Evolutionary conservation across 2,888 invertebrate genomes (phyloP), one percentile per base, ranked within the genome.

Genomic region (Rhabditoides inermis): DNA sequence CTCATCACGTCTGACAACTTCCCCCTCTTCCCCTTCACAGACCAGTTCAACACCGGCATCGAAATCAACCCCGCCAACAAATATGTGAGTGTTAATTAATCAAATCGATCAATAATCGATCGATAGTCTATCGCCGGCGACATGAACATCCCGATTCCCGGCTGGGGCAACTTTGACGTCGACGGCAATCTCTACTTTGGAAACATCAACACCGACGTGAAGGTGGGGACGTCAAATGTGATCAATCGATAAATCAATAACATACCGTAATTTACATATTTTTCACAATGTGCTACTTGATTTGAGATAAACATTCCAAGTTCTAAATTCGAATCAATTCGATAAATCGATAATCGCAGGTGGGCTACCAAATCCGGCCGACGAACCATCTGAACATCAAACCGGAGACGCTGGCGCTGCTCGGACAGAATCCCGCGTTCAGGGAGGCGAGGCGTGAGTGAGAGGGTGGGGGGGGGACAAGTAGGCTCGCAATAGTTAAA

Each of bases 101-200:
- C 41, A 25, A 42, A 15, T 28, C 3, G 1, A 25, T 28, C 35
- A 15, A 26, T 22, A 44, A 23, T 23, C 20, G 15, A 26, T n/a
- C 28, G 18, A 28, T 1, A 15, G 70, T 63, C 68, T 22, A 28
- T 68, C 54, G 66, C 70, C 7, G 70, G 72, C 1, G 68, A 70
- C 47, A 42, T 72, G 49, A 70, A 69, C 28, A 51, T 72, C 15
- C 72, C 72, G 3, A 54, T 71, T n/a, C 70, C 70, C 1, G 70
- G 69, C n/a, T 71, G 71, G 72, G 72, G 72, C 10, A 67, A 70
- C 40, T 69, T 62, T 27, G 72, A 72, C 44, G 55, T 72, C 22
- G 70, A 70, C 46, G 65, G 65, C 5, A 70, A 68, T 49, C 37
- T 71, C 10, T 66, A 68, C 48, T 63, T 45, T 26, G 69, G 66